phyloP scores from a whole-genome alignment of 1,140 invertebrate genomes.

The Chionoecetes opilio region DNA sequence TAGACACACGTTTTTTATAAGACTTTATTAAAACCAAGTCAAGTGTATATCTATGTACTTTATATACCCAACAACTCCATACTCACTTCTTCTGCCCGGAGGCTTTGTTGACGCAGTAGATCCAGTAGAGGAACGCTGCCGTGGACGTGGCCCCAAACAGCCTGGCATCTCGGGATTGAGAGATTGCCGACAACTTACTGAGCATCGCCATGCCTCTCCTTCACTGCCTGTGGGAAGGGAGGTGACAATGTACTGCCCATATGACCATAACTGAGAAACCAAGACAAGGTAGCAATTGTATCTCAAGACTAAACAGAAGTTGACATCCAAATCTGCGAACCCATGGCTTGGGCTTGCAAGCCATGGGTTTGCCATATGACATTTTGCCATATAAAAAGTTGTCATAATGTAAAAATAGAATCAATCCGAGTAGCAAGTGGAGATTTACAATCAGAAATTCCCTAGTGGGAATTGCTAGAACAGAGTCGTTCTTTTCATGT shows the following conservation, averaged over 20 bases:
- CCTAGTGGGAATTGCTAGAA: no score
- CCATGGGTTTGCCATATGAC: no score
- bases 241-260: background rate
- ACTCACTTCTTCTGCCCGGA: slow-evolving; percentile 57
- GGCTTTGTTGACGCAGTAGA: slow-evolving; percentile 64
- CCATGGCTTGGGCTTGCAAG: no score
- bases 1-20: slow-evolving; percentile 31
- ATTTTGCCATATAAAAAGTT: no score
- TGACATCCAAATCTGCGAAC: background rate
- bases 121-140: slow-evolving; percentile 71
- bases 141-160: slow-evolving; percentile 69
- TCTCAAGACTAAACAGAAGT: background rate
- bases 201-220: slow-evolving; percentile 52
- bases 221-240: slow-evolving; percentile 33
- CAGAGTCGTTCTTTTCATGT: no score
- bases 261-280: background rate
- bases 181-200: slow-evolving; percentile 67
- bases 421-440: no score
- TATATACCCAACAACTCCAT: no score
- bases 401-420: no score
- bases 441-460: no score
- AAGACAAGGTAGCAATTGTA: background rate
- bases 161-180: slow-evolving; percentile 71
- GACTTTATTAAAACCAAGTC: background rate
- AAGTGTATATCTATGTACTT: no score